Evolutionary conservation across 2,113 vertebrate species (phyloP).

Genomic region (Phyllostomus discolor): DNA sequence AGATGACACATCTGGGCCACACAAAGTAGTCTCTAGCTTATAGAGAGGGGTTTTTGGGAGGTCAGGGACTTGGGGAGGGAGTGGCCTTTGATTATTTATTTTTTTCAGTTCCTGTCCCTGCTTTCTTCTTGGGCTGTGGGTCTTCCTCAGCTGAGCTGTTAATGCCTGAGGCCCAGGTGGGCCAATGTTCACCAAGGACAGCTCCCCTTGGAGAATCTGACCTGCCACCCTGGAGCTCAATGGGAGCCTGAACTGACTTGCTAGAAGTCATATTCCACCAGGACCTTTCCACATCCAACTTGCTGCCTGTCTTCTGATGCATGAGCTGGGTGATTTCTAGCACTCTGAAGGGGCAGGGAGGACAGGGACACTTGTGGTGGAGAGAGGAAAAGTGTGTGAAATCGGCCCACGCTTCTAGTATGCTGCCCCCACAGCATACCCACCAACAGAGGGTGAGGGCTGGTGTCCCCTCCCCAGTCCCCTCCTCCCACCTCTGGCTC

Average conservation of each 20-base stretch:
- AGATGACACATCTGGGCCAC: not conserved
- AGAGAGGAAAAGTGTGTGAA: too few relatives aligned
- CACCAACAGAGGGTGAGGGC: not conserved
- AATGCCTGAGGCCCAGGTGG: not conserved
- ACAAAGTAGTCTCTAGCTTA: not conserved
- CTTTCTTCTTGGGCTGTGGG: not conserved
- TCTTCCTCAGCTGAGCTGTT: not conserved
- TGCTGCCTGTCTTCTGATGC: too few relatives aligned
- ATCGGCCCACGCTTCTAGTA: not conserved
- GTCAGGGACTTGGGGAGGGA: not conserved
- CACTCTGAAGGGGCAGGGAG: too few relatives aligned
- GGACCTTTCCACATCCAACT: too few relatives aligned
- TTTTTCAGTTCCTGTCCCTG: not conserved
- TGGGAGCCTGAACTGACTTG: too few relatives aligned
- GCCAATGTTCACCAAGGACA: slow-evolving; percentile 43
- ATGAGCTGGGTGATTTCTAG: too few relatives aligned
- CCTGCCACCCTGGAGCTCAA: not conserved
- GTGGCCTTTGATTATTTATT: not conserved
- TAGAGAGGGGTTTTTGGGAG: not conserved
- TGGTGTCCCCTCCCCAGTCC: not conserved
- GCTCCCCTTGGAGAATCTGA: not conserved
- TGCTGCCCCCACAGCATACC: not conserved
- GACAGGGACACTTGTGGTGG: too few relatives aligned
- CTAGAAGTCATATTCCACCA: too few relatives aligned
- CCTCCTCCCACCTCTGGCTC: not conserved